Evolutionary conservation across 2,888 invertebrate genomes (phyloP).

Genomic region (Bhutanitis thaidina): DNA sequence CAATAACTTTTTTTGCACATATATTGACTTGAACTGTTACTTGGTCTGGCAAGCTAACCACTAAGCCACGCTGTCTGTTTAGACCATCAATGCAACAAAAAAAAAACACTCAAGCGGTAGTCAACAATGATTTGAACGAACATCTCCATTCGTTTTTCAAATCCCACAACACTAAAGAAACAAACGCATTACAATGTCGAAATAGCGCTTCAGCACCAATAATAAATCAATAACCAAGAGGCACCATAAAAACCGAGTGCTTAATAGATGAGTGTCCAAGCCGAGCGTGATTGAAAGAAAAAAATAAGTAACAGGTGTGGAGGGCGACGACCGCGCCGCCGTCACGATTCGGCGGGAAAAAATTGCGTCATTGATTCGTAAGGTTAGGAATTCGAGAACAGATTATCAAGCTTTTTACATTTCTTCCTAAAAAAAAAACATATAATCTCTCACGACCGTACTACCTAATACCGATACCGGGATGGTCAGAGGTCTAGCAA

Average conservation of each 20-base stretch:
- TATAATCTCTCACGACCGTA: no score
- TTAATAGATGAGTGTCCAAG: slow-evolving; percentile 56
- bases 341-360: slow-evolving; percentile 54
- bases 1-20: no score
- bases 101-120: no score
- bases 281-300: slow-evolving; percentile 37
- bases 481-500: no score
- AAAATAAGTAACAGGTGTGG: slow-evolving; percentile 55
- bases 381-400: slow-evolving; percentile 19
- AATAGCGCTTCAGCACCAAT: slow-evolving; percentile 23
- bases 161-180: slow-evolving; percentile 3
- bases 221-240: slow-evolving; percentile 62
- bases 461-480: no score
- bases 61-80: no score
- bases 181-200: slow-evolving; percentile 8
- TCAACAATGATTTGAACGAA: no score
- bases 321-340: slow-evolving; percentile 49
- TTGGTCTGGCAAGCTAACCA: no score
- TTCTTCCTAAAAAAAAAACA: background rate
- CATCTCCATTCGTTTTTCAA: background rate
- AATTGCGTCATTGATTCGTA: slow-evolving; percentile 33
- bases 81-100: no score
- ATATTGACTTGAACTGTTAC: no score
- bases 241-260: slow-evolving; percentile 53
- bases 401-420: slow-evolving; percentile 6